Conservation (phyloP, 2,113 vertebrate species). For the Ursus arctos region DNA sequence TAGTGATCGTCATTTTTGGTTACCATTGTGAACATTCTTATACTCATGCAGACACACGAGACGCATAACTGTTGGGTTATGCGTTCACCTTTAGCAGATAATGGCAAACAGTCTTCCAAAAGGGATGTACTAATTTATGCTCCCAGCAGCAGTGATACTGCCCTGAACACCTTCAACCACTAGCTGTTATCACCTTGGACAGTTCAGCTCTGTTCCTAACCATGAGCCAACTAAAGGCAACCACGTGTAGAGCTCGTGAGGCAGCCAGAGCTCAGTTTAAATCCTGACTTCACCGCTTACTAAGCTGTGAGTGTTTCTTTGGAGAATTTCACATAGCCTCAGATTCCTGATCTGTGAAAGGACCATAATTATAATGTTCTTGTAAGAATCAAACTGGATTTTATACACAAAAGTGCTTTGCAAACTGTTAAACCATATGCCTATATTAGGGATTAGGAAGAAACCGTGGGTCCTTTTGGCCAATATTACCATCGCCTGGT, state of each 20-base stretch:
- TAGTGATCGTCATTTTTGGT: neutral
- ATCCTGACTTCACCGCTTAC: neutral
- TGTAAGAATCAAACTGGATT: constrained; percentile 41
- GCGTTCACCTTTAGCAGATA: neutral
- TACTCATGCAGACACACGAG: neutral
- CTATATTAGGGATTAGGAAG: neutral
- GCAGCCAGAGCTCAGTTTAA: neutral
- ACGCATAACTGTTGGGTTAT: neutral
- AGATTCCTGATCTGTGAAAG: constrained; percentile 35
- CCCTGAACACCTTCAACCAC: neutral
- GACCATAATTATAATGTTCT: neutral
- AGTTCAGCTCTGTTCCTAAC: neutral
- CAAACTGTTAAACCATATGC: neutral
- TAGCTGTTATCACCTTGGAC: neutral
- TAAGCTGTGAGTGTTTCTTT: neutral
- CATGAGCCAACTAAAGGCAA: neutral
- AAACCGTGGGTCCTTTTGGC: neutral
- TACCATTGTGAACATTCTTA: neutral
- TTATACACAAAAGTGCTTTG: constrained; percentile 38
- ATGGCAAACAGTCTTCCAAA: neutral
- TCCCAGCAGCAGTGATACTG: neutral
- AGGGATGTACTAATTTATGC: neutral
- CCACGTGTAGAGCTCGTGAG: neutral
- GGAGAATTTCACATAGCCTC: constrained; percentile 27
- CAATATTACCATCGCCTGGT: neutral